Conservation (phyloP, 2,113 vertebrate species). For the Odocoileus virginianus region DNA sequence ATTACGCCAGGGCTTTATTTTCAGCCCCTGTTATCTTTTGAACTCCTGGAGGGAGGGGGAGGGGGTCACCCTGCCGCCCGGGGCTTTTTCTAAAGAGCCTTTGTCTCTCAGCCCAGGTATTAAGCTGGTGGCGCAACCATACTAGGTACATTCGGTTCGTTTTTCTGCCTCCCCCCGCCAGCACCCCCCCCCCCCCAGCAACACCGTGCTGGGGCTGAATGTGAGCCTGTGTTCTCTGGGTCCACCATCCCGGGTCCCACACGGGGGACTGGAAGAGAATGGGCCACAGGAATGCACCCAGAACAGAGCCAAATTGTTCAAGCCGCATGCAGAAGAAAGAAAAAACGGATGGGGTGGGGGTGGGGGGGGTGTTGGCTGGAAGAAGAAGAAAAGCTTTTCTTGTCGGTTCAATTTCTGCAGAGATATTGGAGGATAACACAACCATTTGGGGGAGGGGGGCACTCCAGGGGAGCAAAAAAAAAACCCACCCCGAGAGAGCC, state of each 20-base stretch:
- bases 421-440: constrained; percentile 76
- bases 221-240: constrained; percentile 71
- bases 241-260: constrained; percentile 52
- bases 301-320: constrained; percentile 79
- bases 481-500: neutral
- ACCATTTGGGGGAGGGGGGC: constrained; percentile 46
- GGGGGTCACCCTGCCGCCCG: neutral
- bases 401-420: constrained; percentile 74
- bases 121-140: constrained; percentile 76
- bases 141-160: constrained; percentile 46
- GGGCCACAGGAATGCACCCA: constrained; percentile 77
- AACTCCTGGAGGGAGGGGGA: constrained; percentile 56
- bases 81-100: constrained; percentile 76
- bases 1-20: constrained; percentile 71
- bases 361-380: neutral
- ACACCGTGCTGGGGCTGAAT: constrained; percentile 65
- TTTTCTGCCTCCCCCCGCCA: neutral
- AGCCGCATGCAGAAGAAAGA: constrained; percentile 66
- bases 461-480: neutral
- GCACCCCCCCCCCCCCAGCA: neutral
- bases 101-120: constrained; percentile 79
- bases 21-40: constrained; percentile 75
- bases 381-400: constrained; percentile 73
- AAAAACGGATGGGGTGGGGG: constrained; percentile 37
- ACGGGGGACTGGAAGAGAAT: constrained; percentile 71